These are phyloP conservation scores for Poeciliopsis paucimaculata DNA, from an alignment of 2,797 vertebrate genomes.

Conservation along the genomic window DNA sequence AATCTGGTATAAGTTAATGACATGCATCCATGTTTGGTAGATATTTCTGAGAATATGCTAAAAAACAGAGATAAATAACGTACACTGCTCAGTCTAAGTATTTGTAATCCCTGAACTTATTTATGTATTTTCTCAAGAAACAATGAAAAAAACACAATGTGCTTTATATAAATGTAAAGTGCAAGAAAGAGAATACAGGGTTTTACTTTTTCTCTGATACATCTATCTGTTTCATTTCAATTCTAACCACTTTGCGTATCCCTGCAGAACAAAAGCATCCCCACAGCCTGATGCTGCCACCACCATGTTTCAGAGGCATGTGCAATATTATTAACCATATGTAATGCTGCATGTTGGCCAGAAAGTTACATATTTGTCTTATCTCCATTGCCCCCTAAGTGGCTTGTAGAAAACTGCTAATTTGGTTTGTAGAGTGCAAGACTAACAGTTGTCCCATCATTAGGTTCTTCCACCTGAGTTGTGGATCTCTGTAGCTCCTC, in stretches of 20 bases:
- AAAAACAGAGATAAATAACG: slow-evolving; percentile 9
- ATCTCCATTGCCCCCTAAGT: background rate
- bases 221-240: background rate
- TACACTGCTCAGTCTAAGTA: background rate
- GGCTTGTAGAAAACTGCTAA: background rate
- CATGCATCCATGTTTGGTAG: slow-evolving; percentile 9
- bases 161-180: background rate
- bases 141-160: background rate
- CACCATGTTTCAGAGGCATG: background rate
- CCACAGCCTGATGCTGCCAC: background rate
- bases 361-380: background rate
- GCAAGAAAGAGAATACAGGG: background rate
- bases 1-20: background rate
- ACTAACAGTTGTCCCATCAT: background rate
- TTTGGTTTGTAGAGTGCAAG: background rate
- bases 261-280: background rate
- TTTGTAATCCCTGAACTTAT: background rate
- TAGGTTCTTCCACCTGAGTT: background rate
- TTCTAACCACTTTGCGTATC: background rate
- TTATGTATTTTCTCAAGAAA: background rate
- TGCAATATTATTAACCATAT: background rate
- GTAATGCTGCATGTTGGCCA: background rate
- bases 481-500: background rate
- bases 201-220: background rate
- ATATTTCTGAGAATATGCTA: slow-evolving; percentile 11